Conservation (phyloP, 2,888 invertebrate genomes). For the Zele albiditarsus region DNA sequence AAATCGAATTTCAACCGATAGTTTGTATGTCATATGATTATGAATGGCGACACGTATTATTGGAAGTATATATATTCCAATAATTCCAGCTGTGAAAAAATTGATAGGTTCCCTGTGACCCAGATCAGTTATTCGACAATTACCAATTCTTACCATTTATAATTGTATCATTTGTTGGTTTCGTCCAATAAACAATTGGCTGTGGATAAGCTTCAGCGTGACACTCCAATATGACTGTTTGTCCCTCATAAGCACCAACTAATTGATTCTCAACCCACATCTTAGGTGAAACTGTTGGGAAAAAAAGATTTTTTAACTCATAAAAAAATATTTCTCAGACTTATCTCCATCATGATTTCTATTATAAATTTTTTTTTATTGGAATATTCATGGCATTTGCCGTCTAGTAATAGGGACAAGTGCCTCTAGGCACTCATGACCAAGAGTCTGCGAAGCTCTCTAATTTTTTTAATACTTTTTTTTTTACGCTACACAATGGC, state of each 20-base stretch:
- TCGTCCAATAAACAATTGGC: conserved; percentile 76
- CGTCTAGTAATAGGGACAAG: neutral
- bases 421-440: neutral
- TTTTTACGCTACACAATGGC: conserved; percentile 5
- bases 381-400: neutral
- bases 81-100: too few species aligned
- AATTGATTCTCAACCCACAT: conserved; percentile 75
- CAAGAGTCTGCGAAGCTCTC: neutral
- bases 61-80: too few species aligned
- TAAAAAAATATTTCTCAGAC: neutral
- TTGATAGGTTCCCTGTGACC: too few species aligned
- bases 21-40: too few species aligned
- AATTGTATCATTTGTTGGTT: conserved; percentile 64
- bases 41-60: too few species aligned
- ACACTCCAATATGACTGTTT: conserved; percentile 73
- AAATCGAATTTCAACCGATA: too few species aligned
- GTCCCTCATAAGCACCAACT: conserved; percentile 74
- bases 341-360: neutral
- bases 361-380: conserved; percentile 11
- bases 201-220: conserved; percentile 75
- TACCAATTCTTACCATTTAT: conserved; percentile 56
- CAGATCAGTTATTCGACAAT: neutral
- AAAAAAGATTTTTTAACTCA: neutral
- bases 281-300: conserved; percentile 74
- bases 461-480: neutral